These are phyloP conservation scores for Meloidogyne exigua DNA, from an alignment of 1,140 invertebrate genomes.

Conservation along the genomic window DNA sequence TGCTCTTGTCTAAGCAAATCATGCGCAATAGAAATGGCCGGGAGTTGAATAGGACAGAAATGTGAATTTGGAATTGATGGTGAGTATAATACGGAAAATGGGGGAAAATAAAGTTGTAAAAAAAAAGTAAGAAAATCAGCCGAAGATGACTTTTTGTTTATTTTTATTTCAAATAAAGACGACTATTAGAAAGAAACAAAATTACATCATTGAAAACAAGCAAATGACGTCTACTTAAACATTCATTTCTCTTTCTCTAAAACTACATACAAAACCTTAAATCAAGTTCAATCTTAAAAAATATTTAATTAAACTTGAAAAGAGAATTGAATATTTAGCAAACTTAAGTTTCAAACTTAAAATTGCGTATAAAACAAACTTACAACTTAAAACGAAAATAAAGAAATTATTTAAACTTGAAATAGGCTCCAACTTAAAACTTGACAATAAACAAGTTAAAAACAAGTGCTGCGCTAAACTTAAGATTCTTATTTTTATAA, in stretches of 20 bases:
- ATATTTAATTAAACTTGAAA: no score
- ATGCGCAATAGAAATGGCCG: neutral
- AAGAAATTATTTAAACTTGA: neutral
- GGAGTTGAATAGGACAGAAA: neutral
- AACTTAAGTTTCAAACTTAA: no score
- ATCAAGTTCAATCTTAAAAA: no score
- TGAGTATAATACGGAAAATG: neutral
- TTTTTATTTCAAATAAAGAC: neutral
- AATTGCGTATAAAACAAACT: no score
- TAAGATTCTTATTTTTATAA: neutral
- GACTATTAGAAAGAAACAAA: neutral
- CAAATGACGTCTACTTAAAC: no score
- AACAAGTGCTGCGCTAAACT: neutral
- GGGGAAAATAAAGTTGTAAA: neutral
- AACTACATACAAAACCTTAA: no score
- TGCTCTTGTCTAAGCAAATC: neutral
- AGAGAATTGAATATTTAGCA: no score
- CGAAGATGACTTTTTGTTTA: neutral
- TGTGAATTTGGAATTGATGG: neutral
- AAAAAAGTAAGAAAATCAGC: neutral
- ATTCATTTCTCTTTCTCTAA: no score
- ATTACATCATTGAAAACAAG: neutral
- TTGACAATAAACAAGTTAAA: neutral
- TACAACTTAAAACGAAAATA: no score
- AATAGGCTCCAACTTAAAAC: neutral